Conservation (phyloP, 2,888 invertebrate species). For the Rotaria magnacalcarata region DNA sequence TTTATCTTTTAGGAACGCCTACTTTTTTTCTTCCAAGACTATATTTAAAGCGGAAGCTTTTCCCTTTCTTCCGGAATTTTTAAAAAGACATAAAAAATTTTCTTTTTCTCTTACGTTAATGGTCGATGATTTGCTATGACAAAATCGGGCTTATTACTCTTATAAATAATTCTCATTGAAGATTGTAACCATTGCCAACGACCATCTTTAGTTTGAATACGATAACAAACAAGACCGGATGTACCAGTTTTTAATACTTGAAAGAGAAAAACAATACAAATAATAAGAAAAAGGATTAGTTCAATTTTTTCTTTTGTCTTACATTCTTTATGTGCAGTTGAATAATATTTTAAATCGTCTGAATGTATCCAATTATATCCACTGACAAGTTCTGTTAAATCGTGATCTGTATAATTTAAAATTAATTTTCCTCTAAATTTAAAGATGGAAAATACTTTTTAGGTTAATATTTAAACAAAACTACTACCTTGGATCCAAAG, state of each 20-base stretch:
- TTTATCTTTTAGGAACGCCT: neutral
- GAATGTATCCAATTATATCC: conserved; percentile 96
- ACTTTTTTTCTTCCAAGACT: neutral
- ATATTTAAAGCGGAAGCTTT: conserved; percentile 27
- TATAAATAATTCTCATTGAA: conserved; percentile 89
- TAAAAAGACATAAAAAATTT: conserved; percentile 50
- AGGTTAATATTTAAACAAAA: neutral
- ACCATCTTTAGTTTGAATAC: conserved; percentile 82
- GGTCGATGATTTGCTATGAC: conserved; percentile 97
- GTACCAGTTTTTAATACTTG: conserved; percentile 95
- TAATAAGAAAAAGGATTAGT: conserved; percentile 54
- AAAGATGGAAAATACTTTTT: neutral
- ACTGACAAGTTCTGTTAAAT: conserved; percentile 71
- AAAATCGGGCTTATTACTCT: conserved; percentile 98
- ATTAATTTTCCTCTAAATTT: conserved; percentile 79
- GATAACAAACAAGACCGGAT: conserved; percentile 96
- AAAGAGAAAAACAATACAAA: too few species aligned
- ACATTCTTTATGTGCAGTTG: conserved; percentile 98
- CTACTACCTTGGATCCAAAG: conserved; percentile 86
- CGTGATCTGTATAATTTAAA: conserved; percentile 85
- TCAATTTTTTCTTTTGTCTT: conserved; percentile 65
- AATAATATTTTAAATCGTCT: conserved; percentile 91
- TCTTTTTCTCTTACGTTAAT: conserved; percentile 80
- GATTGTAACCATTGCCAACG: conserved; percentile 98
- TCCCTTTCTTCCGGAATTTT: neutral